Base-by-base conservation (phyloP, 2,888 invertebrate genomes). In the Drosophila engyochracea region DNA sequence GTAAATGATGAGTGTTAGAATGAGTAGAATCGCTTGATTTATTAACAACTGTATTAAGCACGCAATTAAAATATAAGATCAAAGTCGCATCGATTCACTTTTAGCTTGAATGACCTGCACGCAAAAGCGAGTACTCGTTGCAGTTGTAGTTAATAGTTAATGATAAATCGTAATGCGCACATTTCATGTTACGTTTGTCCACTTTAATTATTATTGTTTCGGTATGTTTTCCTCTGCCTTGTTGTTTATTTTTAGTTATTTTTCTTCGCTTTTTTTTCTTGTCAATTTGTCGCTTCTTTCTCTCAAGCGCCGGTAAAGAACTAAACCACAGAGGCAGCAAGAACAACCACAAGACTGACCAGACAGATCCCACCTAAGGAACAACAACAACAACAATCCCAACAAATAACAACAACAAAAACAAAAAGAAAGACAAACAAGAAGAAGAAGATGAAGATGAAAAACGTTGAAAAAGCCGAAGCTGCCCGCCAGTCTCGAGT, bases 251-350 rank as follows among this genome's bases (percentile, higher is more conserved):
- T 47, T 4, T 25, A 16, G 16, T 9, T 61, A 12, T 49, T 66
- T 19, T 52, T 47, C 47, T 63, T 28, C 14, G 33, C 44, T 64
- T 33, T 49, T 19, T 51, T 70, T 35, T 69, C 28, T 59, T 60
- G 19, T 66, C 35, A 53, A 51, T 51, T 60, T 71, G 59, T 52
- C 71, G 76, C 60, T 64, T 66, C 65, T 67, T 74, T 73, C 65
- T 69, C 78, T 81, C 88, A 84, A 85, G 83, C 85, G 84, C 74
- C 81, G 85, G 73, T 76, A 74, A 81, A 77, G 84, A 85, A 86
- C 88, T 88, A 72, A 85, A 84, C 73, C 76, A 74, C 55, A 68
- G 62, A 55, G 52, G 76, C 74, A 74, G 69, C 71, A 88, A 84
- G 85, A 88, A 81, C 58, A 67, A 76, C 63, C 84, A 82, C 74